Percentiles rank a stretch among this genome's conserved stretches.
phyloP scores from a whole-genome alignment of 2,113 vertebrate species.

The Spheniscus mendiculus region DNA sequence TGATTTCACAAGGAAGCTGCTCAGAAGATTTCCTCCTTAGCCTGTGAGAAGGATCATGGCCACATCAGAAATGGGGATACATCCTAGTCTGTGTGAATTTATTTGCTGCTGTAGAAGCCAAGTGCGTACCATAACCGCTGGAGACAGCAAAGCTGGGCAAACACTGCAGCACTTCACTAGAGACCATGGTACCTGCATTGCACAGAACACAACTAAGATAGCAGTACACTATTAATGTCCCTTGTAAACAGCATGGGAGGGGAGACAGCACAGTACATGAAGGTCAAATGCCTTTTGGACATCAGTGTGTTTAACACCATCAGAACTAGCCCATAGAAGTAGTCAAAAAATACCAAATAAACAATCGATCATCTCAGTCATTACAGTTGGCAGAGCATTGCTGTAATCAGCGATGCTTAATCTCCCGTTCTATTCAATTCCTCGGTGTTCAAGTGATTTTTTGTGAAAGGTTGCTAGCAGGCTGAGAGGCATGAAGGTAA shows the following conservation, averaged over 20 bases:
- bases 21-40: not conserved
- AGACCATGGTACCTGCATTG: not conserved
- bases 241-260: not conserved
- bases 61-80: not conserved
- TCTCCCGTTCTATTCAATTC: not conserved
- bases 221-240: too few species aligned
- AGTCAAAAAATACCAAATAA: not conserved
- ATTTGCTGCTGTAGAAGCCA: not conserved
- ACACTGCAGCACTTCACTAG: not conserved
- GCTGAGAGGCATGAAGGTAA: not conserved
- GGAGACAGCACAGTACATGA: not conserved
- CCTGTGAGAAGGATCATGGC: not conserved
- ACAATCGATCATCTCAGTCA: not conserved
- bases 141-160: not conserved
- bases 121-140: not conserved
- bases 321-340: not conserved
- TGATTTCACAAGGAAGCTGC: not conserved
- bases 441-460: not conserved
- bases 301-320: fast-evolving
- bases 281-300: not conserved
- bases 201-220: not conserved
- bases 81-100: not conserved
- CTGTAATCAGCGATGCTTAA: not conserved
- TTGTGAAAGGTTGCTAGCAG: not conserved
- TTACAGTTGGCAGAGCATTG: not conserved